Conservation (phyloP, 2,888 invertebrate species). For the Limnephilus auricula region DNA sequence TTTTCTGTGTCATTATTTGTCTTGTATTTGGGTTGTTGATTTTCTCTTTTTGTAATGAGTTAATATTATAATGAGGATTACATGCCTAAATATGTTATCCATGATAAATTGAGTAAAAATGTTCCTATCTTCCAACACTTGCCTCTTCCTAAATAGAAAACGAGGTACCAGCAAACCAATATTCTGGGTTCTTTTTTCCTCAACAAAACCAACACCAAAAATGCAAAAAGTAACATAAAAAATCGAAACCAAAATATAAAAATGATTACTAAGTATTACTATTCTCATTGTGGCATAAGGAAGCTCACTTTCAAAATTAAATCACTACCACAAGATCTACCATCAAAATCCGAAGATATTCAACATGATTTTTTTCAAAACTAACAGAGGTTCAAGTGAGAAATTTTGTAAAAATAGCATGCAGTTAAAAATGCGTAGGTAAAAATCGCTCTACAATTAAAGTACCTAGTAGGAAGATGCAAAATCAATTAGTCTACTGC, state of each 20-base stretch:
- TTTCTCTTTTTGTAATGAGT: no score
- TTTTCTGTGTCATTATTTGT: no score
- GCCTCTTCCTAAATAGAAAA: no score
- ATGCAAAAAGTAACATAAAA: neutral
- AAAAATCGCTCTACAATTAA: neutral
- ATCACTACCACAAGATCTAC: neutral
- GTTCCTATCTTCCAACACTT: neutral
- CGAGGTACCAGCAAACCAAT: no score
- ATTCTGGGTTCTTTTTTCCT: no score
- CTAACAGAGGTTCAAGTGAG: no score
- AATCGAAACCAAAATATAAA: neutral
- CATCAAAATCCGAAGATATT: neutral
- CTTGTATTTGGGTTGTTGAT: no score
- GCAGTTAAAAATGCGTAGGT: neutral
- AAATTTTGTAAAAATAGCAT: neutral
- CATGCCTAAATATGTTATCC: no score
- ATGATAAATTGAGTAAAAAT: neutral
- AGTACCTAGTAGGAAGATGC: neutral
- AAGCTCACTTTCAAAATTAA: neutral
- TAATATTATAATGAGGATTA: no score
- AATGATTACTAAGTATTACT: neutral
- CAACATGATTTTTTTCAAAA: neutral
- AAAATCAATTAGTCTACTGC: neutral
- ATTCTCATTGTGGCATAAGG: neutral
- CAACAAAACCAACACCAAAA: no score